phyloP scores from a whole-genome alignment of 2,797 vertebrate genomes.

The Trachurus trachurus region DNA sequence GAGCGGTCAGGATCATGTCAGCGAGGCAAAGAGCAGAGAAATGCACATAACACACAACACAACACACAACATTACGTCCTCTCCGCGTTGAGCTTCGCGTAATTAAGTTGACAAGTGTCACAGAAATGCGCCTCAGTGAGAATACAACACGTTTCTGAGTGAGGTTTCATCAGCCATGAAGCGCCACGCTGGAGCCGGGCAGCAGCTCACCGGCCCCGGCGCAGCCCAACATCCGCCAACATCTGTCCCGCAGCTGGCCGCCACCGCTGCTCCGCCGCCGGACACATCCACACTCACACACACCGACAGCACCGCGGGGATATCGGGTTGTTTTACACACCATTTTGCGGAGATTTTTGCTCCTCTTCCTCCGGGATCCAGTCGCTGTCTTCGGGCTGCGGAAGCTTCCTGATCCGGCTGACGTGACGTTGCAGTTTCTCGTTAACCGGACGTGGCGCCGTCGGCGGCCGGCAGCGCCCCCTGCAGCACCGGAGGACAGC shows the following conservation, averaged over 20 bases:
- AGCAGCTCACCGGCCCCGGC: conserved; percentile 14
- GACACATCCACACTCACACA: accelerated
- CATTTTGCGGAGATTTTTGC: conserved; percentile 58
- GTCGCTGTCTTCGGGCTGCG: accelerated
- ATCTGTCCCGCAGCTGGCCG: conserved; percentile 38
- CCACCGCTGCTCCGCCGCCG: accelerated
- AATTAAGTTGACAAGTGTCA: no score
- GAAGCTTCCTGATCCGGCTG: conserved; percentile 9
- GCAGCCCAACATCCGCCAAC: conserved; percentile 63
- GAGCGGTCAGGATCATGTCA: not conserved
- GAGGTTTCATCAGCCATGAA: conserved; percentile 58
- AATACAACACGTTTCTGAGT: not conserved
- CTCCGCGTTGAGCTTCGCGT: accelerated
- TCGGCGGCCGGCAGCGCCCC: conserved; percentile 51
- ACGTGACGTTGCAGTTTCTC: accelerated
- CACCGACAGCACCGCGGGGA: accelerated
- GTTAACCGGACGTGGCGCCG: accelerated
- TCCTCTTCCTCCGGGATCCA: not conserved
- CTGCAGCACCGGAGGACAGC: conserved; percentile 51
- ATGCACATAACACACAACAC: not conserved
- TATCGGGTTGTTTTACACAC: conserved; percentile 49
- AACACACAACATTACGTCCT: no score
- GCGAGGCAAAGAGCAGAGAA: no score
- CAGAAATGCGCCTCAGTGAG: accelerated
- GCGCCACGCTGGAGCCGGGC: conserved; percentile 76